Evolutionary conservation across 64 coral and sea anemone genomes (phyloP), one percentile per base, ranked within the genome.

Genomic region (Orbicella faveolata): DNA sequence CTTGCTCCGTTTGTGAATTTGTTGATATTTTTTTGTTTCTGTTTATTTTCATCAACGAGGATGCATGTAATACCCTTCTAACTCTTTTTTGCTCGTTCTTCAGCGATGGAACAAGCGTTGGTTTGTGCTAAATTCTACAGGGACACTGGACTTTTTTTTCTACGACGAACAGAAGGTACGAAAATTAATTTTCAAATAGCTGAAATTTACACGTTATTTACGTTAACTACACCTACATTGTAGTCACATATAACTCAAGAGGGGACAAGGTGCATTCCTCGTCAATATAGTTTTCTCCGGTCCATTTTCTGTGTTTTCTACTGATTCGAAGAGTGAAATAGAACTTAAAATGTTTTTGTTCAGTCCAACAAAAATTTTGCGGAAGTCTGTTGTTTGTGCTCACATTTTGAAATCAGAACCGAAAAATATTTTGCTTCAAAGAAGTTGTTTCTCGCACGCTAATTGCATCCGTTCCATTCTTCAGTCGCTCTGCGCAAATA

Each of bases 31-130:
- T 41, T 48, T 59, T 59, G 15, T 59, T 59, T 59, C 55, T 59
- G 55, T 59, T 88, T 57, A 84, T 26, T 91, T 35, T 97, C 73
- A 39, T 75, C 63, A 39, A 72, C 21, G 23, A 76, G 51, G 55
- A 19, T 85, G 26, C 74, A 54, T 79, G 57, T 83, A 80, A 90
- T 88, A 35, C 17, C 5, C 9, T 37, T 25, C 76, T 91, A 55
- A 78, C 0, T 87, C 41, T 73, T 90, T 30, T 79, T 41, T 77
- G 5, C 88, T 63, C 86, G 25, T 53, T 72, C 65, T 73, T 2
- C 30, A 99, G 97, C 95, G 93, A 94, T 99, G 97, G 97, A 89
- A 94, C 23, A 95, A 81, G 75, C 90, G 89, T 41, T 99, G 97
- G 97, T 88, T 99, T 84, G 94, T 99, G 25, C 83, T 99, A 17